phyloP scores from a whole-genome alignment of 2,113 vertebrate genomes.

The Bufo bufo region DNA sequence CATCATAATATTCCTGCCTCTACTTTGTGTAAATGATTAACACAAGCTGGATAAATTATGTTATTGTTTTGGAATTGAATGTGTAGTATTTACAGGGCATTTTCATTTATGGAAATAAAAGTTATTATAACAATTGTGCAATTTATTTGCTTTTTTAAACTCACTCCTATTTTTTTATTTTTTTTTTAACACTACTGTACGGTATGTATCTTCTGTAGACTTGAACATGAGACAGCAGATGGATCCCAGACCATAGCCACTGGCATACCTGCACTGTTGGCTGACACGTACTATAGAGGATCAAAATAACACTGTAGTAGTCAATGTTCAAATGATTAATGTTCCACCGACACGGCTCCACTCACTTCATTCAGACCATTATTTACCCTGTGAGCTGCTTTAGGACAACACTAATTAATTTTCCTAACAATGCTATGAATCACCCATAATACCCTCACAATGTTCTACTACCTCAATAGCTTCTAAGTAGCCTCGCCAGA shows the following conservation, averaged over 20 bases:
- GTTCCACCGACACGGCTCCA: background rate
- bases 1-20: too few species aligned
- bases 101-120: too few species aligned
- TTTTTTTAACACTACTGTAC: too few species aligned
- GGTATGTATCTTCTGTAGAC: background rate
- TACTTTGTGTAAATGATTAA: too few species aligned
- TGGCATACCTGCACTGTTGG: background rate
- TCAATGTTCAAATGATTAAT: constrained; percentile 5
- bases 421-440: constrained; percentile 7
- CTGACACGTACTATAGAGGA: background rate
- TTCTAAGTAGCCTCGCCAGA: background rate
- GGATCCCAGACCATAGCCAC: background rate
- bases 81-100: too few species aligned
- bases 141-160: too few species aligned
- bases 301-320: too few species aligned
- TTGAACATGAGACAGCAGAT: background rate
- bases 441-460: background rate
- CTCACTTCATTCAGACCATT: background rate
- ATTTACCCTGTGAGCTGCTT: background rate
- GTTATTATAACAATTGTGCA: too few species aligned
- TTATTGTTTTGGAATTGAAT: too few species aligned
- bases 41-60: too few species aligned
- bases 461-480: background rate
- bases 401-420: background rate
- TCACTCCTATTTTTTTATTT: too few species aligned